phyloP scores from a whole-genome alignment of 2,888 invertebrate species.

The Caenorhabditis plicata region DNA sequence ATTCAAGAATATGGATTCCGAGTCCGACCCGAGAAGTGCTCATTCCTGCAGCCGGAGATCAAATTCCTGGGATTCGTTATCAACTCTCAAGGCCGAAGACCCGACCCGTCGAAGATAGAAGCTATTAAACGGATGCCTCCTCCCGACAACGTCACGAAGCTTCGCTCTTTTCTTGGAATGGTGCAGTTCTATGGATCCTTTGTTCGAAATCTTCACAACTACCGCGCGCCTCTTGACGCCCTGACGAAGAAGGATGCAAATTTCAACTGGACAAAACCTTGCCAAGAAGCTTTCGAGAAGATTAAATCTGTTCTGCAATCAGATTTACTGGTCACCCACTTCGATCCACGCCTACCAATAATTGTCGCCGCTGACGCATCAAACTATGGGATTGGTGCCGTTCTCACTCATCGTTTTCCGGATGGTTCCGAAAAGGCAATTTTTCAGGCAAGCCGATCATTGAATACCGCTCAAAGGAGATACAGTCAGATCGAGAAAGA shows the following conservation, averaged over 20 bases:
- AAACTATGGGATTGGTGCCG: constrained; percentile 38
- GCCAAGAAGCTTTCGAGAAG: constrained; percentile 4
- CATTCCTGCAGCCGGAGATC: constrained; percentile 23
- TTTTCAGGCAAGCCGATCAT: constrained; percentile 40
- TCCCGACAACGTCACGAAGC: constrained; percentile 14
- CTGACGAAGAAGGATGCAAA: constrained; percentile 5
- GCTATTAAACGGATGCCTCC: constrained; percentile 20
- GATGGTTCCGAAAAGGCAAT: constrained; percentile 46
- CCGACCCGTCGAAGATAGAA: constrained; percentile 25
- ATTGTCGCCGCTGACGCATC: constrained; percentile 39
- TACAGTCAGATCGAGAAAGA: constrained; percentile 68
- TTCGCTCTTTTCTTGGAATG: constrained; percentile 30
- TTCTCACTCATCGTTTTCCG: constrained; percentile 47
- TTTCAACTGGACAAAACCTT: constrained; percentile 5
- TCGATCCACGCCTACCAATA: constrained; percentile 19
- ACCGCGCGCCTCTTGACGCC: constrained; percentile 10
- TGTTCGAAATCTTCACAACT: constrained; percentile 5
- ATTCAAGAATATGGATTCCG: constrained; percentile 34
- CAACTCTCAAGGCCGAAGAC: constrained; percentile 16
- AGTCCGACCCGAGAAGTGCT: constrained; percentile 37
- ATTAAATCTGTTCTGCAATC: constrained; percentile 1
- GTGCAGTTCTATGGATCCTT: constrained; percentile 28
- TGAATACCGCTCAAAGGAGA: constrained; percentile 63
- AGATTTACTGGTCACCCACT: constrained; percentile 28
- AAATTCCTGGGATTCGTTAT: constrained; percentile 41